These are phyloP conservation scores for Cosmia trapezina DNA, from an alignment of 2,888 invertebrate genomes.

Conservation along the genomic window DNA sequence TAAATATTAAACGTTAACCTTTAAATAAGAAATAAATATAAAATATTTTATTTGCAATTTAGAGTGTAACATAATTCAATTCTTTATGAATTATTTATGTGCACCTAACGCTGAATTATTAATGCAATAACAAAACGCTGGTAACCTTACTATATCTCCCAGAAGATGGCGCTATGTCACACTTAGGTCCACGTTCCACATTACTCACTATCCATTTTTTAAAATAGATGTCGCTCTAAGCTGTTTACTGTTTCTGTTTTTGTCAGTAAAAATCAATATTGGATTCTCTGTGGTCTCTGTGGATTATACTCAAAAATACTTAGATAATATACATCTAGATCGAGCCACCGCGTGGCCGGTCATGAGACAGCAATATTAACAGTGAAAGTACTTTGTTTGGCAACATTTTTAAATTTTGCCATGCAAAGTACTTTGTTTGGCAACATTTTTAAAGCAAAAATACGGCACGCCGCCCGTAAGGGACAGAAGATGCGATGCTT, in stretches of 20 bases:
- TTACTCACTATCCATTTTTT: background rate
- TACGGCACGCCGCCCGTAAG: too few relatives aligned
- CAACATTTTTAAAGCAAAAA: too few relatives aligned
- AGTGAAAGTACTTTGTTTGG: too few relatives aligned
- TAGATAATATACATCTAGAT: too few relatives aligned
- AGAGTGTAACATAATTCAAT: background rate
- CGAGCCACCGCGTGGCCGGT: too few relatives aligned
- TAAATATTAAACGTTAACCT: background rate
- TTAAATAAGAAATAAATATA: background rate
- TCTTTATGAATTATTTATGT: background rate
- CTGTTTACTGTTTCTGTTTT: background rate
- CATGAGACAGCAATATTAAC: too few relatives aligned
- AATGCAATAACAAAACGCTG: slow-evolving; percentile 19
- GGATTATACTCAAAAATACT: too few relatives aligned
- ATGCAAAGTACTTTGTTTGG: too few relatives aligned
- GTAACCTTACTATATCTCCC: background rate
- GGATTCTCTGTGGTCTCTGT: too few relatives aligned
- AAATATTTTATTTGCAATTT: background rate
- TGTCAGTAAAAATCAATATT: background rate
- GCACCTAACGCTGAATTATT: background rate
- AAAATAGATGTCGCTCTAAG: slow-evolving; percentile 36
- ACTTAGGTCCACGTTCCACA: background rate
- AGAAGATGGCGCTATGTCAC: slow-evolving; percentile 34
- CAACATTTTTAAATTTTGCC: too few relatives aligned
- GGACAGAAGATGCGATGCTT: too few relatives aligned